phyloP scores from a whole-genome alignment of 2,113 vertebrate species.

The Platanista minor region DNA sequence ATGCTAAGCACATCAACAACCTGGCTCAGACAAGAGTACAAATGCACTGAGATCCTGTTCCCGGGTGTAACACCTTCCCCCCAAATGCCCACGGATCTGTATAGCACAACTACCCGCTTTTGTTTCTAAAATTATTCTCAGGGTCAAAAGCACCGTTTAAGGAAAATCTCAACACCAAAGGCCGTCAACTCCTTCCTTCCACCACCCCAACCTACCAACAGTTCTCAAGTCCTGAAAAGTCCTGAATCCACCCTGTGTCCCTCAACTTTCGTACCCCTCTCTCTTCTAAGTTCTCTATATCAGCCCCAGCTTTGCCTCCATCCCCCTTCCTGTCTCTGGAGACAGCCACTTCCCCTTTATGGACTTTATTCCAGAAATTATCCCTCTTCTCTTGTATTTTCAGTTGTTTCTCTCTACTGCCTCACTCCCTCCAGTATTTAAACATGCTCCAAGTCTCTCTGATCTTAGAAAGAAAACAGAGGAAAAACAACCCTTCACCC shows the following conservation, averaged over 20 bases:
- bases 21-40: constrained; percentile 13
- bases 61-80: background rate
- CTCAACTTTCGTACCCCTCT: background rate
- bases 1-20: background rate
- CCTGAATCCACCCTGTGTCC: background rate
- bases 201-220: background rate
- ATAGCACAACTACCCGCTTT: background rate
- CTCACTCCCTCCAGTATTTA: background rate
- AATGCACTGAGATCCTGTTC: constrained; percentile 2
- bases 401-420: background rate
- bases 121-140: background rate
- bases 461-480: background rate
- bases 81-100: background rate
- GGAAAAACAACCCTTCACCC: background rate
- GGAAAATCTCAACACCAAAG: background rate
- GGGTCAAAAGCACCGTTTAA: background rate
- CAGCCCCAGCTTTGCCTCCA: background rate
- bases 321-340: background rate
- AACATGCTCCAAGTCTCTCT: background rate
- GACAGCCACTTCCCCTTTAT: background rate
- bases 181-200: background rate
- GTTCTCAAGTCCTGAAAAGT: background rate
- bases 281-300: background rate
- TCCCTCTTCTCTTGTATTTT: background rate
- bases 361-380: background rate